A percentile compares a stretch with the other conserved stretches of the same genome.
These are phyloP conservation scores for Dendronephthya gigantea DNA, from an alignment of 64 coral and sea anemone species.

Conservation along the genomic window DNA sequence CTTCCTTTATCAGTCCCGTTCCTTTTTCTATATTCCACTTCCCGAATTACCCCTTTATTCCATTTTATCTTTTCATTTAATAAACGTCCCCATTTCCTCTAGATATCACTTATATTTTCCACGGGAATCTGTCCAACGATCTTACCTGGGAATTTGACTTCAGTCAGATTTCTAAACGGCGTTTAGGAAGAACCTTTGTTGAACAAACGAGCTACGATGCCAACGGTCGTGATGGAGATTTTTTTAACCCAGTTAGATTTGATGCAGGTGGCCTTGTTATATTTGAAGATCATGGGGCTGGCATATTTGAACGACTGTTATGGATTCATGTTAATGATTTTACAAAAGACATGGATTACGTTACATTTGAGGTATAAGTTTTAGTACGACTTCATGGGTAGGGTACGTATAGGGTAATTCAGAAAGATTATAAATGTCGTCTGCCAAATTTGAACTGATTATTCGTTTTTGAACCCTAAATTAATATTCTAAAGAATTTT, in stretches of 20 bases:
- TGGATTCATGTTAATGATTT: background rate
- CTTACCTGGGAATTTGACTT: background rate
- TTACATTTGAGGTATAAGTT: background rate
- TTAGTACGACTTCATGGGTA: too few relatives aligned
- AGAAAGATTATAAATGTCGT: too few relatives aligned
- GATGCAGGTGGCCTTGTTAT: background rate
- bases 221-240: background rate
- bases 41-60: too few relatives aligned
- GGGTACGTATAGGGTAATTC: too few relatives aligned
- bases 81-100: too few relatives aligned
- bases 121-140: background rate
- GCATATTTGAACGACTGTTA: background rate
- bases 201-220: slow-evolving; percentile 8
- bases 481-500: too few relatives aligned
- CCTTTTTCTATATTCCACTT: too few relatives aligned
- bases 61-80: too few relatives aligned
- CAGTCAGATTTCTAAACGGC: background rate
- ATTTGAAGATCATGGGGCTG: background rate
- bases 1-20: too few relatives aligned
- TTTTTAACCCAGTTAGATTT: background rate
- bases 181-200: background rate
- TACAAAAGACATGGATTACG: background rate
- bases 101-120: slow-evolving; percentile 10
- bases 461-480: too few relatives aligned
- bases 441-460: too few relatives aligned